Percentiles rank a stretch among this genome's conserved stretches.
Evolutionary conservation across 2,888 invertebrate genomes (phyloP).

Genomic region (Lasioglossum calceatum): DNA sequence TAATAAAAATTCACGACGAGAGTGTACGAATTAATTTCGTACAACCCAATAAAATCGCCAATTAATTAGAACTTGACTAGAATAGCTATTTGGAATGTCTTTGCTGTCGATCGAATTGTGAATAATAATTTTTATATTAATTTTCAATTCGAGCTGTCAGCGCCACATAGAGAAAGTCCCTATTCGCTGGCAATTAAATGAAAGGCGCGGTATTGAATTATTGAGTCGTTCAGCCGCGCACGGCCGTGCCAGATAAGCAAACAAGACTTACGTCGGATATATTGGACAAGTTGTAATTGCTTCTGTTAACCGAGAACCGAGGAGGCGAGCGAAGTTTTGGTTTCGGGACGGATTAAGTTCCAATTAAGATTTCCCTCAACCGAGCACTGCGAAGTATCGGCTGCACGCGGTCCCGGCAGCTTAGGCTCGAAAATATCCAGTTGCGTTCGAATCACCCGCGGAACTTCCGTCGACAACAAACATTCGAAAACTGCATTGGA

Average conservation of each 20-base stretch:
- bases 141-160: too few relatives aligned
- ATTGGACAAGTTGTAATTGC: constrained; percentile 53
- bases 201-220: constrained; percentile 1
- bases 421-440: background rate
- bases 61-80: background rate
- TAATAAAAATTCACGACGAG: too few relatives aligned
- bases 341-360: constrained; percentile 24
- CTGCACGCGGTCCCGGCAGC: background rate
- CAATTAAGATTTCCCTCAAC: constrained; percentile 26
- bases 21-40: too few relatives aligned
- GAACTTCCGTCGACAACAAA: background rate
- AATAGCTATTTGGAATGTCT: background rate
- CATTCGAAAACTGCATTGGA: background rate
- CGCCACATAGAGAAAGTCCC: background rate
- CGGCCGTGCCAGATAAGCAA: constrained; percentile 18
- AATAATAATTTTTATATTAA: background rate
- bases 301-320: constrained; percentile 24
- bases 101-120: too few relatives aligned
- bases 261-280: constrained; percentile 18
- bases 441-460: background rate
- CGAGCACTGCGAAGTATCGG: background rate
- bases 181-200: background rate
- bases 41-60: too few relatives aligned
- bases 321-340: constrained; percentile 2
- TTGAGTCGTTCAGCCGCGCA: constrained; percentile 12